phyloP scores from a whole-genome alignment of 2,797 vertebrate species.

The Liasis olivaceus region DNA sequence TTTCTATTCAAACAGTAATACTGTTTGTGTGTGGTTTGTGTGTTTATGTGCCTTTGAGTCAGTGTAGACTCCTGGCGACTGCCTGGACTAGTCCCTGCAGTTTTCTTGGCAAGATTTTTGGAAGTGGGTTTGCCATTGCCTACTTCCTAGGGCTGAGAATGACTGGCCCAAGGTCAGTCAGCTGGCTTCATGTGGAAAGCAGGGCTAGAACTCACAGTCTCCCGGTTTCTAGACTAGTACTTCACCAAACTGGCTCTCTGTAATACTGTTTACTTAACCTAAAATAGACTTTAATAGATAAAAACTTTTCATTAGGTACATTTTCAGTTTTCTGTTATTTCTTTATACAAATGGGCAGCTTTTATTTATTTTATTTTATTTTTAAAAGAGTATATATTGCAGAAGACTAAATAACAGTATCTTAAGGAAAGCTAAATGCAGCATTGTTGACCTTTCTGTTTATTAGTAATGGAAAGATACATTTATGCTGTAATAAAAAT shows the following conservation, averaged over 20 bases:
- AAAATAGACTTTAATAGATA: background rate
- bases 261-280: background rate
- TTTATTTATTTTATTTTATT: background rate
- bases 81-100: background rate
- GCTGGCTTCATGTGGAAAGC: background rate
- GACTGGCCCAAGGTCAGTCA: background rate
- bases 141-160: background rate
- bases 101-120: background rate
- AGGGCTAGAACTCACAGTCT: background rate
- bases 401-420: background rate
- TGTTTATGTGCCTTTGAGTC: background rate
- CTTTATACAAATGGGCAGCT: background rate
- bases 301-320: background rate
- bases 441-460: constrained; percentile 55
- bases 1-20: background rate
- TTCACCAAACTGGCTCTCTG: background rate
- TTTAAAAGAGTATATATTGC: background rate
- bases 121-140: background rate
- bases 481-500: constrained; percentile 37
- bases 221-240: background rate
- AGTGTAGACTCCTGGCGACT: background rate
- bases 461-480: constrained; percentile 52
- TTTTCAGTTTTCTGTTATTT: background rate
- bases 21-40: background rate
- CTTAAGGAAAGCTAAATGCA: constrained; percentile 23